Conservation (phyloP, 2,797 vertebrate species). For the Gymnothorax javanicus region DNA sequence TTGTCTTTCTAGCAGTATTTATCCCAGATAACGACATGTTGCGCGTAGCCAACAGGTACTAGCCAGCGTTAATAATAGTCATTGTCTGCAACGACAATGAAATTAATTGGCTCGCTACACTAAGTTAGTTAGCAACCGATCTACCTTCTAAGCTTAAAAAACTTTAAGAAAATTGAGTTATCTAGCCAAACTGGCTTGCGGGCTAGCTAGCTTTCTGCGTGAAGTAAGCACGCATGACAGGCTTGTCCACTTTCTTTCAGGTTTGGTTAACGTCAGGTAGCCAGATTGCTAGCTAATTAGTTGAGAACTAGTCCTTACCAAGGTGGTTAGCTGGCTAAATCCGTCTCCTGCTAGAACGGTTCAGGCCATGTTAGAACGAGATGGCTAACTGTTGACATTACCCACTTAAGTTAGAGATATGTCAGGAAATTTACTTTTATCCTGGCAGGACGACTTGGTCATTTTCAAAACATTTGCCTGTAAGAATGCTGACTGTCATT, state of each 20-base stretch:
- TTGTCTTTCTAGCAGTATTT: too few species aligned
- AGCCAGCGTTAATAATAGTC: neutral
- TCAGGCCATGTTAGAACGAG: neutral
- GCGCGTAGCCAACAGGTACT: too few species aligned
- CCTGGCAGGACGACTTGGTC: neutral
- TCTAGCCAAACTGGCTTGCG: neutral
- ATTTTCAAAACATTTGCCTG: neutral
- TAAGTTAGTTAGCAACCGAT: neutral
- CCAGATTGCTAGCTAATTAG: neutral
- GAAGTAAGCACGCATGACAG: neutral
- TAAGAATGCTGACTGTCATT: neutral
- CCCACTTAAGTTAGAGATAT: neutral
- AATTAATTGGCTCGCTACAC: neutral
- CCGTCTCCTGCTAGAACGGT: neutral
- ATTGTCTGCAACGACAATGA: neutral
- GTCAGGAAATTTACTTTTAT: neutral
- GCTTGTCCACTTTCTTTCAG: neutral
- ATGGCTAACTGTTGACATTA: neutral
- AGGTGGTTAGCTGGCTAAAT: neutral
- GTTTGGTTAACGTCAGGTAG: neutral
- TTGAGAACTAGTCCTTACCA: neutral
- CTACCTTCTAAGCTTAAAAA: too few species aligned
- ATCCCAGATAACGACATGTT: too few species aligned
- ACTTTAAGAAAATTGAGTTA: neutral
- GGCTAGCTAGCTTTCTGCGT: neutral